phyloP scores from a whole-genome alignment of 2,797 vertebrate species.

The Sphenodon punctatus region DNA sequence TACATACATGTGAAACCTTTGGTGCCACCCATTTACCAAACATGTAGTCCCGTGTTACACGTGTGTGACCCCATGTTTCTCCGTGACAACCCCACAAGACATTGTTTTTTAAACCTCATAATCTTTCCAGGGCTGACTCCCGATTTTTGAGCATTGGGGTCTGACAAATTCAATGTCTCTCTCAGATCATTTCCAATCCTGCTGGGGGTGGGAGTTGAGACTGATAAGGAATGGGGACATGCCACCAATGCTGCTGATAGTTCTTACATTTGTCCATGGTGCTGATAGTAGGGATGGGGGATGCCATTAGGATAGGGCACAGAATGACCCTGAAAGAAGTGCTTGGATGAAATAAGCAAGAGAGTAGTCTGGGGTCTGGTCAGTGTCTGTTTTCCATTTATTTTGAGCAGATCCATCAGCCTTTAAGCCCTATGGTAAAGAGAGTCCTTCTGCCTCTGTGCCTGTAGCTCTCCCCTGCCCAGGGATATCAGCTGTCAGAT shows the following conservation, averaged over 20 bases:
- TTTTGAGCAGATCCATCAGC: background rate
- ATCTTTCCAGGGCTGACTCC: too few species aligned
- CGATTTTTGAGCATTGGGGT: too few species aligned
- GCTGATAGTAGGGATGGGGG: background rate
- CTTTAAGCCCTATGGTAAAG: background rate
- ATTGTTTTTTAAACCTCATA: too few species aligned
- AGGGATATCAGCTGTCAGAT: background rate
- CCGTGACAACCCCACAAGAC: too few species aligned
- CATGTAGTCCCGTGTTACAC: too few species aligned
- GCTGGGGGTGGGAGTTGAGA: too few species aligned
- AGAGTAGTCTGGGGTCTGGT: background rate
- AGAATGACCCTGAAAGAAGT: background rate
- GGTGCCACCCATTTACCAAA: too few species aligned
- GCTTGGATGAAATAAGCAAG: background rate
- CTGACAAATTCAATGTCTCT: too few species aligned
- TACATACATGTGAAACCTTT: too few species aligned
- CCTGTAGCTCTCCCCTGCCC: too few species aligned
- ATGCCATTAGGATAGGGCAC: background rate
- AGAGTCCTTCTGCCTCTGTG: background rate
- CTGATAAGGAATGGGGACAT: background rate
- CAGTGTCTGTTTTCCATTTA: background rate
- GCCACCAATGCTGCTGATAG: background rate
- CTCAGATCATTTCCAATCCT: background rate
- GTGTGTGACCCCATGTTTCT: too few species aligned
- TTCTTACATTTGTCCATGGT: background rate